phyloP scores from a whole-genome alignment of 2,113 vertebrate genomes.

The Sprattus sprattus region DNA sequence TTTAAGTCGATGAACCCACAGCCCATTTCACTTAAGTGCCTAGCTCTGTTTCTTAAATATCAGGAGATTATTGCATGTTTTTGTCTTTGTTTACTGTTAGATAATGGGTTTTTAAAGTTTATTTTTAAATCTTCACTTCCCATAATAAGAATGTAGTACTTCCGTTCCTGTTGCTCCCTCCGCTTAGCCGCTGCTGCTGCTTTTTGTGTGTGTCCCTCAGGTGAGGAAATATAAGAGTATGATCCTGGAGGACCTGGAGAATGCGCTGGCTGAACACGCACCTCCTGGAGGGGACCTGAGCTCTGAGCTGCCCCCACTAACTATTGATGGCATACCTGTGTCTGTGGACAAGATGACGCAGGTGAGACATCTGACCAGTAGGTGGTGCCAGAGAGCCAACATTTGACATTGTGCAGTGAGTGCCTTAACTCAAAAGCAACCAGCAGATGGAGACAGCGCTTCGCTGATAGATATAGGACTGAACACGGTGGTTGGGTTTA shows the following conservation, averaged over 20 bases:
- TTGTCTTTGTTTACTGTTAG: neutral
- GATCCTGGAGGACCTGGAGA: slow-evolving; percentile 96
- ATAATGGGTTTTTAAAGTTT: neutral
- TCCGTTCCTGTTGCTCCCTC: neutral
- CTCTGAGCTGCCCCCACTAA: slow-evolving; percentile 92
- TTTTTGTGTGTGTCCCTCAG: slow-evolving; percentile 66
- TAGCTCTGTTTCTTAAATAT: neutral
- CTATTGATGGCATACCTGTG: slow-evolving; percentile 96
- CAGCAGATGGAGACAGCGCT: neutral
- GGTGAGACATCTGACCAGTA: slow-evolving; percentile 73
- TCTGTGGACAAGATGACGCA: slow-evolving; percentile 99
- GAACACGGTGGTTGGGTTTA: neutral
- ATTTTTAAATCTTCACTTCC: neutral
- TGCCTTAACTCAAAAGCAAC: neutral
- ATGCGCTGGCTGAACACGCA: slow-evolving; percentile 91
- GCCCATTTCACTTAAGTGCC: too few relatives aligned
- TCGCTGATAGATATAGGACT: neutral
- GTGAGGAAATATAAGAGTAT: slow-evolving; percentile 98
- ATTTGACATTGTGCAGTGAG: neutral
- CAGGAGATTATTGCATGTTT: neutral
- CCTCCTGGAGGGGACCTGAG: slow-evolving; percentile 89
- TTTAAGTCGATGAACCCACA: neutral
- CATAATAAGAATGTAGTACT: neutral
- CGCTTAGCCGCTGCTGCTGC: neutral
- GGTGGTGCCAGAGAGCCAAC: slow-evolving; percentile 53